A percentile compares a stretch with the other conserved stretches of the same genome.
Conservation (phyloP, 2,113 vertebrate species). For the Planiliza haematocheilus region DNA sequence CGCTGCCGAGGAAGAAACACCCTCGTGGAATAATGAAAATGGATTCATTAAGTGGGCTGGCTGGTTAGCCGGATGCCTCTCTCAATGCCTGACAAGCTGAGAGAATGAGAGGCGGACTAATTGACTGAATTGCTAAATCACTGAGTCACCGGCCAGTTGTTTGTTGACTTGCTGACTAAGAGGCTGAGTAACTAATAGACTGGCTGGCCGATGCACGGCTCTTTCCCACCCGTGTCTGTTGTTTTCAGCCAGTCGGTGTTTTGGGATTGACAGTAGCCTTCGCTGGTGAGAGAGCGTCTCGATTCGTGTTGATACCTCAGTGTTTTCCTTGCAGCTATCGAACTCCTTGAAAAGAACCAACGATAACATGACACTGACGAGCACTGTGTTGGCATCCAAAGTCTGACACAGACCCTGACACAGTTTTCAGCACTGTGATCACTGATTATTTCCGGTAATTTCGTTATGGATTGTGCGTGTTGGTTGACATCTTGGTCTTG, state of each 20-base stretch:
- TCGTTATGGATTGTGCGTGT: too few relatives aligned
- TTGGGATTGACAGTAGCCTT: background rate
- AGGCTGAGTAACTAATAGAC: slow-evolving; percentile 4
- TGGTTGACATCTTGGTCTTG: too few relatives aligned
- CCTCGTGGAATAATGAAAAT: slow-evolving; percentile 33
- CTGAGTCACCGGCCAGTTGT: slow-evolving; percentile 33
- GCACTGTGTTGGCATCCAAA: too few relatives aligned
- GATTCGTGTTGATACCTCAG: background rate
- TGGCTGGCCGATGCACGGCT: background rate
- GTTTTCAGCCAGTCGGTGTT: background rate
- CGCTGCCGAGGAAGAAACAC: slow-evolving; percentile 17
- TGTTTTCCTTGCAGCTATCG: background rate
- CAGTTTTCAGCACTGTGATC: too few relatives aligned
- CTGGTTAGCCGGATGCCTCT: slow-evolving; percentile 1
- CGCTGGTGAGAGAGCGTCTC: background rate
- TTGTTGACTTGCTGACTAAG: slow-evolving; percentile 24
- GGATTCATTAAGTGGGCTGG: slow-evolving; percentile 17
- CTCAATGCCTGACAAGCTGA: slow-evolving; percentile 7
- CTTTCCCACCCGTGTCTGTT: background rate
- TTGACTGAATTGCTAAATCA: slow-evolving; percentile 31
- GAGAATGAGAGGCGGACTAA: slow-evolving; percentile 11
- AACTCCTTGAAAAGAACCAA: too few relatives aligned
- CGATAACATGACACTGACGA: too few relatives aligned
- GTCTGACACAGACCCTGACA: too few relatives aligned
- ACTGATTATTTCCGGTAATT: too few relatives aligned